A percentile compares a stretch with the other conserved stretches of the same genome.
Evolutionary conservation across 30 jellyfish, hydroid and myxozoan genomes (phyloP).

Genomic region (Phacellophora camtschatica): DNA sequence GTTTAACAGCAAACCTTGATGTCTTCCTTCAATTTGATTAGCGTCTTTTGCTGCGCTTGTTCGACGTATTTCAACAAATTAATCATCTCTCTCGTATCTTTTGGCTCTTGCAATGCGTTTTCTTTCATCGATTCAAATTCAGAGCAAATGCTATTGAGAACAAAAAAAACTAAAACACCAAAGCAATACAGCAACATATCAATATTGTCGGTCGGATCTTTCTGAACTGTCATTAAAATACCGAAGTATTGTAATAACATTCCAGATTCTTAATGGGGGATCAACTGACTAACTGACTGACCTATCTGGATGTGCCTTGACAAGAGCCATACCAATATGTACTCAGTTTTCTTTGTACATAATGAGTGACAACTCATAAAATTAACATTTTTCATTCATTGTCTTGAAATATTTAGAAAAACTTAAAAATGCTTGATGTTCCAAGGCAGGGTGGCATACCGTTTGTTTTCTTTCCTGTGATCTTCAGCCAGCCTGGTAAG

Average conservation of each 20-base stretch:
- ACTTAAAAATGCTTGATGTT: background rate
- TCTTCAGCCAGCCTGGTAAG: conserved; percentile 80
- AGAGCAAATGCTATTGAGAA: conserved; percentile 69
- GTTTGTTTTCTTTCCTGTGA: conserved; percentile 76
- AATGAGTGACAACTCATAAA: too few relatives aligned
- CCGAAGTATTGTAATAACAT: too few relatives aligned
- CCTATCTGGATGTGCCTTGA: too few relatives aligned
- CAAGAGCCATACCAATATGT: too few relatives aligned
- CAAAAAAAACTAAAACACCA: too few relatives aligned
- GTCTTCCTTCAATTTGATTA: conserved; percentile 56
- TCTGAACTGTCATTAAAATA: too few relatives aligned
- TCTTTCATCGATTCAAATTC: conserved; percentile 75
- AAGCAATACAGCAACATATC: too few relatives aligned
- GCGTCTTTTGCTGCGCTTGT: conserved; percentile 75
- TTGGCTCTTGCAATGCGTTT: conserved; percentile 68
- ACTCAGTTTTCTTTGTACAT: too few relatives aligned
- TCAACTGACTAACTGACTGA: too few relatives aligned
- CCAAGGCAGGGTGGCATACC: conserved; percentile 19
- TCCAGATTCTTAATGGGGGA: too few relatives aligned
- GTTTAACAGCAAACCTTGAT: conserved; percentile 43
- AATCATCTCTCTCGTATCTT: conserved; percentile 82
- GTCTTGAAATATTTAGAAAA: background rate
- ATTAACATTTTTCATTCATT: too few relatives aligned
- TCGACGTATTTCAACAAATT: conserved; percentile 77
- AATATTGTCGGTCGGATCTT: too few relatives aligned